These are phyloP conservation scores for Orthonyx spaldingii DNA, from an alignment of 2,113 vertebrate genomes.

Conservation along the genomic window DNA sequence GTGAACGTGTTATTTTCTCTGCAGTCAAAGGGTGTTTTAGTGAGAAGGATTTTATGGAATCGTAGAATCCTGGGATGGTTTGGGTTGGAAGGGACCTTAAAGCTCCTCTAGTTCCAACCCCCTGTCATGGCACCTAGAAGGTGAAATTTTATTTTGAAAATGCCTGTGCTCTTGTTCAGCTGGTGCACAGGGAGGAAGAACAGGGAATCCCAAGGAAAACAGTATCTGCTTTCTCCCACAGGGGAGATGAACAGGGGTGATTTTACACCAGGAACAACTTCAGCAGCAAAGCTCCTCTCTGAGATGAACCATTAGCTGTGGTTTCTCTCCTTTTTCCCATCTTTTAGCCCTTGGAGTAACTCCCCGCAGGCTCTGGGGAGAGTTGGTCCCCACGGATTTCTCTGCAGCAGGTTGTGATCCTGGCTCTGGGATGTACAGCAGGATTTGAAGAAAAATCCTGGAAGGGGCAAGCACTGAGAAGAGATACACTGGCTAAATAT, in stretches of 20 bases:
- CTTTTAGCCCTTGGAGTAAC: neutral
- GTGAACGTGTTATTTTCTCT: neutral
- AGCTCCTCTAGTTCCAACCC: neutral
- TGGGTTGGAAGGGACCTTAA: neutral
- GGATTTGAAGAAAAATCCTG: neutral
- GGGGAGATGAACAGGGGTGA: neutral
- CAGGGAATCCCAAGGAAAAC: neutral
- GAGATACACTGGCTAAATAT: neutral
- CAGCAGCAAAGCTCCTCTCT: neutral
- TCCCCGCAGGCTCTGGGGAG: neutral
- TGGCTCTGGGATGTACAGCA: fast-evolving
- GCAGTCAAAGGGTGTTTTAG: neutral
- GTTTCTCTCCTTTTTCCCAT: neutral
- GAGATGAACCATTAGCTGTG: neutral
- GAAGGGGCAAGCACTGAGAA: neutral
- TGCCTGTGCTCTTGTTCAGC: neutral
- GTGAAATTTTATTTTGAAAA: neutral
- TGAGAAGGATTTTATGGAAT: neutral
- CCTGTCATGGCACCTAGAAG: neutral
- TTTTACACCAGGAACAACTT: neutral
- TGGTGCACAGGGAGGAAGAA: neutral
- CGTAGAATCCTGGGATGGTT: neutral
- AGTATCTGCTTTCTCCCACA: neutral
- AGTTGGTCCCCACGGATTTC: neutral
- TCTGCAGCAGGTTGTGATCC: neutral